Percentiles rank a stretch among this genome's conserved stretches.
These are phyloP conservation scores for Ophioninae sp. DNA, from an alignment of 2,888 invertebrate species.

Conservation along the genomic window DNA sequence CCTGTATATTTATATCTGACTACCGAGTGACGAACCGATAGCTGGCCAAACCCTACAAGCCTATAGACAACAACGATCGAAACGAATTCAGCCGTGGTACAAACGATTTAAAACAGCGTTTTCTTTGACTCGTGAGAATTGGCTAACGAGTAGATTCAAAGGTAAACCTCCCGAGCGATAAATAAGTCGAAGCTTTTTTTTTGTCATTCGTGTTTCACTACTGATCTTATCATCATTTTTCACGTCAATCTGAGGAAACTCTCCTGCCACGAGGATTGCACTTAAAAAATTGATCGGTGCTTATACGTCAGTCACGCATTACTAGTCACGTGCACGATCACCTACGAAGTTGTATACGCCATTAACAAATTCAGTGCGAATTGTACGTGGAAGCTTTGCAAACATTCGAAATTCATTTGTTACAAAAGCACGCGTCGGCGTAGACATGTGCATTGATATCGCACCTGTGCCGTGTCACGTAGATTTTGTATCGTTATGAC, in stretches of 20 bases:
- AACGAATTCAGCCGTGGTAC: conserved; percentile 15
- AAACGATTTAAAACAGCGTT: conserved; percentile 27
- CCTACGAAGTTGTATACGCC: neutral
- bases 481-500: too few species aligned
- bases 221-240: neutral
- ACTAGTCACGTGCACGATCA: too few species aligned
- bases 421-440: conserved; percentile 53
- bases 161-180: conserved; percentile 1
- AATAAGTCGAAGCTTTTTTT: neutral
- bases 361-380: neutral
- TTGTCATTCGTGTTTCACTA: neutral
- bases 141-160: neutral
- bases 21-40: conserved; percentile 61
- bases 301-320: neutral
- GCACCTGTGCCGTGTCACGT: conserved; percentile 54
- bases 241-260: neutral
- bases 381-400: conserved; percentile 60
- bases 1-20: conserved; percentile 29
- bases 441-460: conserved; percentile 46
- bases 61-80: conserved; percentile 43
- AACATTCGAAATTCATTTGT: conserved; percentile 72
- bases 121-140: conserved; percentile 14
- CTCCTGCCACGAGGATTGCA: neutral
- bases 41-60: conserved; percentile 35
- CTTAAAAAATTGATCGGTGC: neutral